These are phyloP conservation scores for Mastomys coucha DNA, from an alignment of 2,113 vertebrate species.

Conservation along the genomic window DNA sequence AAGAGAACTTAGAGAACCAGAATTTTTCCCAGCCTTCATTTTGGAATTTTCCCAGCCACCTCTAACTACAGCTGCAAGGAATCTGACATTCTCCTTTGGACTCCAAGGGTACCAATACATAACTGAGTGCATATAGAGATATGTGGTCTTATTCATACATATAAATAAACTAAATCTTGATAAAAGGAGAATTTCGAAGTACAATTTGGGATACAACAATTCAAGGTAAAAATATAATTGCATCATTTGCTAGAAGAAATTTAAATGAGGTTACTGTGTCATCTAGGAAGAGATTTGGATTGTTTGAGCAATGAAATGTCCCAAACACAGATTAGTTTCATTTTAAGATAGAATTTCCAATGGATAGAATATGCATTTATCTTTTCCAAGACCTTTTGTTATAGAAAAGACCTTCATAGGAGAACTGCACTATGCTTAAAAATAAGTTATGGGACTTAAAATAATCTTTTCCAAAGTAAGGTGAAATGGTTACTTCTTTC, in stretches of 20 bases:
- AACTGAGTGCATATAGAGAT: not conserved
- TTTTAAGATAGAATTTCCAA: not conserved
- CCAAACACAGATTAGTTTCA: not conserved
- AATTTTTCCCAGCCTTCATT: not conserved
- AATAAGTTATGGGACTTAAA: constrained; percentile 15
- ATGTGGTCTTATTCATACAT: not conserved
- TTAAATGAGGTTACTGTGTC: not conserved
- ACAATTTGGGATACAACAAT: constrained; percentile 7
- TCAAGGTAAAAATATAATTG: constrained; percentile 50
- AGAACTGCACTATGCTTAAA: not conserved
- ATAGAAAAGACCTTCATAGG: not conserved
- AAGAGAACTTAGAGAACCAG: too few species aligned
- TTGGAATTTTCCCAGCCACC: too few species aligned
- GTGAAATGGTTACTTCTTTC: constrained; percentile 41
- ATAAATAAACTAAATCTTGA: not conserved
- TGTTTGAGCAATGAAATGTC: not conserved
- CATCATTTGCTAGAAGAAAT: constrained; percentile 34
- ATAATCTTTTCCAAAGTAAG: not conserved
- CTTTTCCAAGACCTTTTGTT: not conserved
- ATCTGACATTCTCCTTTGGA: not conserved
- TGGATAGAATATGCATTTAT: not conserved
- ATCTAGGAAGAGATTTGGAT: not conserved
- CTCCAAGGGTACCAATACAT: not conserved
- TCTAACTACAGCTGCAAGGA: too few species aligned
- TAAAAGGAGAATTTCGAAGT: constrained; percentile 10